Percentiles rank a stretch among this genome's conserved stretches.
Evolutionary conservation across 1,140 invertebrate genomes (phyloP).

Genomic region (Neodiprion lecontei): DNA sequence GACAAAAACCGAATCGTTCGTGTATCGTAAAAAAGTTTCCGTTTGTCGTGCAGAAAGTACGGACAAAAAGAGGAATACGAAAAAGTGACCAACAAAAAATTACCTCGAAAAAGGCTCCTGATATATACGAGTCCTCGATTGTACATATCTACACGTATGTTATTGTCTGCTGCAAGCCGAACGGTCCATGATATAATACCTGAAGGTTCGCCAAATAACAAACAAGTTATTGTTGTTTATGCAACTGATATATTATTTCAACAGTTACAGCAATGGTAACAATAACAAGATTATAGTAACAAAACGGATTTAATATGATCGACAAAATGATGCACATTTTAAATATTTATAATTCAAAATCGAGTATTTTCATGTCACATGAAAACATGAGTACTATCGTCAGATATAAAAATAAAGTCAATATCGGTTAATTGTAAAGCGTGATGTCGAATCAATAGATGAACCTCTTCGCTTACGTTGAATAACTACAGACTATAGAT

Average conservation of each 20-base stretch:
- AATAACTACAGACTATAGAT: no score
- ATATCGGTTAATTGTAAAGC: no score
- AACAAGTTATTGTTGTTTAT: not conserved
- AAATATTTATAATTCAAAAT: no score
- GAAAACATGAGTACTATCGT: no score
- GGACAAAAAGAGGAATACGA: not conserved
- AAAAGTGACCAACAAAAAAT: not conserved
- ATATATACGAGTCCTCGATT: not conserved
- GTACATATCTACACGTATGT: not conserved
- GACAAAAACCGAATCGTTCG: not conserved
- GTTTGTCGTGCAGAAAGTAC: not conserved
- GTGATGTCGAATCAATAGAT: no score
- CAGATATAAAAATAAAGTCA: no score
- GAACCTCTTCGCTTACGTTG: no score
- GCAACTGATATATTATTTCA: not conserved
- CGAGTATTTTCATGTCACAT: no score
- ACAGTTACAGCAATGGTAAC: not conserved
- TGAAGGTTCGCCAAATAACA: not conserved
- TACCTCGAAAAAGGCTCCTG: not conserved
- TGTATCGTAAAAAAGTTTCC: not conserved
- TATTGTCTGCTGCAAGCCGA: not conserved
- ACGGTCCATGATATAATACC: not conserved
- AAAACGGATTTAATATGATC: no score
- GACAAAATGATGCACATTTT: no score
- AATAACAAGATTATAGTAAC: not conserved